Evolutionary conservation across 1,140 invertebrate species (phyloP).

Genomic region (Heliconius eleuchia): DNA sequence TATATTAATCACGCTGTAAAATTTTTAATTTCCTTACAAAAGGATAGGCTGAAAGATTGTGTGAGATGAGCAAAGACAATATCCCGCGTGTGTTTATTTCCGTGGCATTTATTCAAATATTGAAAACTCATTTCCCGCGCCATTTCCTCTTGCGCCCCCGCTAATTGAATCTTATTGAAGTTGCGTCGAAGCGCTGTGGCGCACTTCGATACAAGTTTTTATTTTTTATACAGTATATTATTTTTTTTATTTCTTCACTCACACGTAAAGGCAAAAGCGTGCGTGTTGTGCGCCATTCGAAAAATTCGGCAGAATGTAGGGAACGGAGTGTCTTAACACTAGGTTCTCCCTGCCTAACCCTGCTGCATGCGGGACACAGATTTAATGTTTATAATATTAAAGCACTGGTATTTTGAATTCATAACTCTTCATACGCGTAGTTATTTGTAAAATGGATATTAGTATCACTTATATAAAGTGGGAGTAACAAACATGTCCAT

Average conservation of each 20-base stretch:
- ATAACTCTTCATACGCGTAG: too few species aligned
- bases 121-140: conserved; percentile 73
- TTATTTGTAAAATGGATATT: too few species aligned
- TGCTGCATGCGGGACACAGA: too few species aligned
- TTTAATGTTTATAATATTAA: neutral
- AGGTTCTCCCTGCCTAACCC: too few species aligned
- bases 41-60: conserved; percentile 29
- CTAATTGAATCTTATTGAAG: conserved; percentile 57
- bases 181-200: conserved; percentile 12
- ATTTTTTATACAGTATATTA: neutral
- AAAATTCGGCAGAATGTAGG: too few species aligned
- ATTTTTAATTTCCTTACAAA: conserved; percentile 37
- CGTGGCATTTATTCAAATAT: conserved; percentile 74
- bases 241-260: neutral
- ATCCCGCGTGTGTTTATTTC: conserved; percentile 77
- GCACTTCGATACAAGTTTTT: neutral
- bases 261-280: too few species aligned
- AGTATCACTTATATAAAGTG: too few species aligned
- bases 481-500: too few species aligned
- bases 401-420: too few species aligned
- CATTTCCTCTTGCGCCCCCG: conserved; percentile 57
- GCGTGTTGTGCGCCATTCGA: too few species aligned
- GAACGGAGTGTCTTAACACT: too few species aligned
- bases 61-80: conserved; percentile 54
- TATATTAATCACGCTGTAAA: neutral